phyloP scores from a whole-genome alignment of 2,797 vertebrate genomes.

The Cuculus canorus region DNA sequence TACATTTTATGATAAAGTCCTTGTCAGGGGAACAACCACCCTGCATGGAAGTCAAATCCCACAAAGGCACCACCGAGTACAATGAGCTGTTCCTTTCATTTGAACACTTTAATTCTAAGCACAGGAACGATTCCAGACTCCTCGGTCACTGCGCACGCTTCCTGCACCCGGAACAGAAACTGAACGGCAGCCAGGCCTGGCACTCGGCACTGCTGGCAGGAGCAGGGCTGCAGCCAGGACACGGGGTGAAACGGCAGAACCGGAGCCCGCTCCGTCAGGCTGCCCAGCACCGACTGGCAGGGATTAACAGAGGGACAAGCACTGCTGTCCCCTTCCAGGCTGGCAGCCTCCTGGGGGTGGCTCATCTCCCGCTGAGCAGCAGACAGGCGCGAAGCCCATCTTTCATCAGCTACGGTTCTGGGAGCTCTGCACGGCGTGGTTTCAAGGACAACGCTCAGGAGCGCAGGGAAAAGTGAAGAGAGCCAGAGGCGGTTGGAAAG shows the following conservation, averaged over 20 bases:
- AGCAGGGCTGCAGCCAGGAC: background rate
- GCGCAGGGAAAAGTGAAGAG: fast-evolving
- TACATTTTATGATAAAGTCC: background rate
- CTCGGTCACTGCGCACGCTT: background rate
- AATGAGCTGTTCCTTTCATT: constrained; percentile 4
- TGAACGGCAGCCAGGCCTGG: constrained; percentile 41
- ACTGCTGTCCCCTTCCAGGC: background rate
- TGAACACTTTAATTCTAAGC: background rate
- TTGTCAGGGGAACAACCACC: background rate
- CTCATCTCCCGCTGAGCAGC: background rate
- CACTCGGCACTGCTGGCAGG: background rate
- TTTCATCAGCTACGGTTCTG: fast-evolving
- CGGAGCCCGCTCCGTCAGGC: background rate
- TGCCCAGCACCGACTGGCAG: background rate
- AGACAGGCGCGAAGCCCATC: fast-evolving
- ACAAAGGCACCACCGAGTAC: background rate
- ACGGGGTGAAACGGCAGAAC: background rate
- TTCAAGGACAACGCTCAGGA: fast-evolving
- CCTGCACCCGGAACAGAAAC: background rate
- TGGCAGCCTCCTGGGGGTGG: background rate
- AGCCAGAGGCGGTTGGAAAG: background rate
- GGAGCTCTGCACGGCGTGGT: fast-evolving
- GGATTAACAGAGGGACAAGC: background rate
- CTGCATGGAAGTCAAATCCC: background rate
- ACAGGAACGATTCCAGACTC: constrained; percentile 21